Evolutionary conservation across 1,140 invertebrate species (phyloP), one percentile per base, ranked within the genome.

Genomic region (Brachionus rotundiformis): DNA sequence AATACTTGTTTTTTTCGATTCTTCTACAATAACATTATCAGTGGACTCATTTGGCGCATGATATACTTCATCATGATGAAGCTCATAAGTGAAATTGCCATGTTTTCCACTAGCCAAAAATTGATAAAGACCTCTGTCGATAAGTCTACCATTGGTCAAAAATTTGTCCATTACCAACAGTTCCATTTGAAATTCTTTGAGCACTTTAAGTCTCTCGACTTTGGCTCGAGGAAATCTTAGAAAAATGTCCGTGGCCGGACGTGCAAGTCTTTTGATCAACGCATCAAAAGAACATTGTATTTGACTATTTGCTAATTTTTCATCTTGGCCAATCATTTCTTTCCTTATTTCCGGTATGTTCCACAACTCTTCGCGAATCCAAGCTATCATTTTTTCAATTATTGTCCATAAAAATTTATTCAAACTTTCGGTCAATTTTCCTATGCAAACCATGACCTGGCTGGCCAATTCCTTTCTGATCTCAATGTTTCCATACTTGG

Each of bases 121-220:
- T 61, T 61, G 59, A 25, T 25, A 61, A 19, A 61, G 23, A 65
- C 61, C 61, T 31, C 61, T 27, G 13, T 65, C 61, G 4, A 31
- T 65, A n/a, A 65, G 10, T 10, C 61, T 27, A 65, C 61, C 61
- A 65, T 65, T 65, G 29, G n/a, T 65, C 27, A 65, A 7, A 65
- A 65, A 65, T 31, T 65, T 65, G 61, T 65, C 61, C 25, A 65
- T 65, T 65, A 65, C 61, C 4, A 65, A 13, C 61, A 65, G 13
- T 29, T 65, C 61, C 61, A 65, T 65, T 31, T 65, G 61, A 31
- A 31, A 65, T 31, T 65, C 61, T 27, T 31, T 27, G 13, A 65
- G 25, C 2, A 65, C 29, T 31, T 31, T 27, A 65, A 65, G 25
- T 27, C 61, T 27, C 31, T 65, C 61, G 25, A 65, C 61, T 65